Evolutionary conservation across 2,113 vertebrate species (phyloP), one percentile per base, ranked within the genome.

Genomic region (Phrynosoma blainvillii): DNA sequence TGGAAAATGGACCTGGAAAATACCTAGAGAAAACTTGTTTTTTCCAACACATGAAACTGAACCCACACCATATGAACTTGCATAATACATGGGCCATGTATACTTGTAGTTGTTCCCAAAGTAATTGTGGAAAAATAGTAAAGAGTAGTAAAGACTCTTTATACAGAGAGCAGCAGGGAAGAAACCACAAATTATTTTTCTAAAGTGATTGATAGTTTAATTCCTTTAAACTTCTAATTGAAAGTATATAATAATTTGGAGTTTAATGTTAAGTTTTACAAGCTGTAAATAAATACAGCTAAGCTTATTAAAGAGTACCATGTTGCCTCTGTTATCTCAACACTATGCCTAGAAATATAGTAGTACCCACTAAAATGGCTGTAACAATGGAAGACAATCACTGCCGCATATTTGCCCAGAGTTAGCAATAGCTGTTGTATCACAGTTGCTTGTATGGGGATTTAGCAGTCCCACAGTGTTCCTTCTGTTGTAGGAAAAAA

Each of bases 61-160:
- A 36, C 36, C 36, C 36, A 36, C 36, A 36, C 36, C 36, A 36
- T 36, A 36, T 36, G 36, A 36, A 36, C 36, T 36, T 36, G 36
- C 36, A 36, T 36, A 36, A 36, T 36, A 36, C 36, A 36, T 36
- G 36, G 36, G 36, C 36, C 36, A 90, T 79, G 2, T 87, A 47
- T 32, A 88, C 11, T 75, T 92, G 59, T 25, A 85, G 90, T 90
- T 88, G 42, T 91, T 93, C 79, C 88, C 86, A 92, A 88, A 66
- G 81, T 94, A 92, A 92, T 62, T 12, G 66, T 0, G 16, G 84
- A 89, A 88, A 90, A 90, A 4, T 14, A 86, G 7, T 27, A 56
- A 90, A 82, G 36, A 36, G 36, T 36, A 36, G 36, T 36, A 36
- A 36, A 87, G 40, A 90, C 84, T 76, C 27, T 25, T n/a, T 76